Base-by-base conservation (phyloP, 2,797 vertebrate species). In the Sphenopsis melanotis region DNA sequence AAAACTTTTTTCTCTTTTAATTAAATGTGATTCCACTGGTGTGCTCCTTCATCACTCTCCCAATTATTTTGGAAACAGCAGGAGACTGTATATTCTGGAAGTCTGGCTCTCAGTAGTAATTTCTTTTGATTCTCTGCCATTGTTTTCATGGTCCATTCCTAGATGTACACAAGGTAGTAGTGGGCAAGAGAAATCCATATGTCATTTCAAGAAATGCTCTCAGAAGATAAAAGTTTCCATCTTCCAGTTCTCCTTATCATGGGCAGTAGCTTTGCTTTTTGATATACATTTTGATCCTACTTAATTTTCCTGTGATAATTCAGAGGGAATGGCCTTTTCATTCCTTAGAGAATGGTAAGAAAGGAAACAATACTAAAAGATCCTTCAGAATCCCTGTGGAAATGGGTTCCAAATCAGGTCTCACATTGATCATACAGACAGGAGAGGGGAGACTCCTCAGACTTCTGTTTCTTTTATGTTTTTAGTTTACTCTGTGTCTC, bases 1-100 rank as follows among this genome's bases (percentile, higher is more conserved):
- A 76, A 64, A 95, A 74, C 39, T 77, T 19, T 71, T 74, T 95
- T 94, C 84, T 32, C 44, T 80, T 77, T 87, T 92, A 92, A 87
- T 87, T 87, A 87, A 87, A 66, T 68, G 41, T 24, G 75, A 39
- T 50, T 57, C 57, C 59, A 32, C 65, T 87, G 65, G 13, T 87
- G 41, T 82, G 37, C 60, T 90, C 12, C 60, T 86, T 65, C 56
- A 70, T 89, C 71, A 30, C 32, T 57, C 47, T 66, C 23, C 26
- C 56, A 57, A 1, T 89, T 92, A 60, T 70, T 89, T 70, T 87
- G 47, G 53, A 44, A 93, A 41, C 21, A 74, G 37, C 63, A 50
- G 66, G 55, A 75, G 15, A 46, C 19, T 49, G 9, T 63, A 44
- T 76, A 77, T 88, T 60, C 64, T 89, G 85, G n/a, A 71, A 55